Conservation (phyloP, 2,797 vertebrate genomes). For the Sitta carolinensis region DNA sequence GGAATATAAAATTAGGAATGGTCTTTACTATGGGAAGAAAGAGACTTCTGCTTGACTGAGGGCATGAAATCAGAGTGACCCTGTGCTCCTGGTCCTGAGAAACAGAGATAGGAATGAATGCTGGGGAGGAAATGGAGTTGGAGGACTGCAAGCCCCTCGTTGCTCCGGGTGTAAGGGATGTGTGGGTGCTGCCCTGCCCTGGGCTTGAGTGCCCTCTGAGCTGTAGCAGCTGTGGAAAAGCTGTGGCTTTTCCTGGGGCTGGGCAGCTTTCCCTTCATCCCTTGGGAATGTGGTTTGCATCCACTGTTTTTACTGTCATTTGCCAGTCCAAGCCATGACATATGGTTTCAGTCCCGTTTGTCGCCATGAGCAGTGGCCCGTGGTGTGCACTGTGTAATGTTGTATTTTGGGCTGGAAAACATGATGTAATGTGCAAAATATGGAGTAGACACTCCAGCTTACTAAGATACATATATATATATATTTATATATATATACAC, state of each 20-base stretch:
- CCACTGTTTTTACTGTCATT: background rate
- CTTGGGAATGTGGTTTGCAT: background rate
- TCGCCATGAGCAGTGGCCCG: background rate
- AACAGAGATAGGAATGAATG: background rate
- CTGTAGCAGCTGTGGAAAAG: background rate
- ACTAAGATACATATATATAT: background rate
- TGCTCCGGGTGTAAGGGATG: background rate
- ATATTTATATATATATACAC: background rate
- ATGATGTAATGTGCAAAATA: background rate
- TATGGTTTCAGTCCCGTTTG: background rate
- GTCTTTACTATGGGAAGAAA: background rate
- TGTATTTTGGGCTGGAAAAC: slow-evolving; percentile 23
- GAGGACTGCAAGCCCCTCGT: background rate
- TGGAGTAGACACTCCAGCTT: background rate
- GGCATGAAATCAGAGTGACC: slow-evolving; percentile 1
- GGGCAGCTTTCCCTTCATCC: background rate
- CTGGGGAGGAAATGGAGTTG: background rate
- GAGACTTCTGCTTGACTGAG: background rate
- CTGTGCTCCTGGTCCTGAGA: background rate
- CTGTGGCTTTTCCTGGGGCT: background rate
- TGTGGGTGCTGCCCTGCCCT: background rate
- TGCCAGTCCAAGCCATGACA: background rate
- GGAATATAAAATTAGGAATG: background rate
- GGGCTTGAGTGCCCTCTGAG: background rate
- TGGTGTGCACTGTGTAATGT: background rate